Base-by-base conservation (phyloP, 2,797 vertebrate genomes). In the Phrynocephalus forsythii region DNA sequence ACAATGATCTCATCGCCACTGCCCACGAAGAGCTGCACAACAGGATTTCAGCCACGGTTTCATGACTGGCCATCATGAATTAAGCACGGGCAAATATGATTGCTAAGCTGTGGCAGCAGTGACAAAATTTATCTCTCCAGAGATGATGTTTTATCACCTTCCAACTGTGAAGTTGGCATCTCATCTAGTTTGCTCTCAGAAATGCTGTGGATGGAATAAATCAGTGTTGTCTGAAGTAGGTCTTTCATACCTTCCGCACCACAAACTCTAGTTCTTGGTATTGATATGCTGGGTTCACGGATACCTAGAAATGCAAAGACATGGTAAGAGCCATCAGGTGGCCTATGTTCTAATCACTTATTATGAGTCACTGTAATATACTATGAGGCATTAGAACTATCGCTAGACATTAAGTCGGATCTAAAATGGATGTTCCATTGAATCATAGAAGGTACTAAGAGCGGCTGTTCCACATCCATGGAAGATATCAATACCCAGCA, bases 241-340 rank as follows among this genome's bases (percentile, higher is more conserved):
- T 8, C 10, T 66, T 93, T 91, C 30, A 68, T 90, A 99, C 99
- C 98, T 98, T 98, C 86, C 69, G 96, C 79, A 99, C 85, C 0
- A 96, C 96, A 90, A 94, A 97, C 92, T 99, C 98, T 91, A 97
- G 91, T 90, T 99, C 99, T n/a, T 91, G 84, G n/a, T 94, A 20
- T 91, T 98, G 98, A 94, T 98, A 99, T 1, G 98, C 98, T 44
- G 99, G 98, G 94, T 99, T 99, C 92, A 99, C 96, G 48, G 98
- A 96, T 0, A 98, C 98, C 98, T 99, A 60, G 8, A 83, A 72
- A 83, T 30, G 87, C 76, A 5, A 6, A 89, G 28, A 90, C 86
- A 90, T 0, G 77, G 77, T 28, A 88, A 80, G 3, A 22, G 3
- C n/a, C 50, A 81, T 80, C 90, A 28, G 85, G 86, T 10, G 90